Percentiles rank a stretch among this genome's conserved stretches.
phyloP scores from a whole-genome alignment of 2,888 invertebrate genomes.

The Dryobotodes eremita region DNA sequence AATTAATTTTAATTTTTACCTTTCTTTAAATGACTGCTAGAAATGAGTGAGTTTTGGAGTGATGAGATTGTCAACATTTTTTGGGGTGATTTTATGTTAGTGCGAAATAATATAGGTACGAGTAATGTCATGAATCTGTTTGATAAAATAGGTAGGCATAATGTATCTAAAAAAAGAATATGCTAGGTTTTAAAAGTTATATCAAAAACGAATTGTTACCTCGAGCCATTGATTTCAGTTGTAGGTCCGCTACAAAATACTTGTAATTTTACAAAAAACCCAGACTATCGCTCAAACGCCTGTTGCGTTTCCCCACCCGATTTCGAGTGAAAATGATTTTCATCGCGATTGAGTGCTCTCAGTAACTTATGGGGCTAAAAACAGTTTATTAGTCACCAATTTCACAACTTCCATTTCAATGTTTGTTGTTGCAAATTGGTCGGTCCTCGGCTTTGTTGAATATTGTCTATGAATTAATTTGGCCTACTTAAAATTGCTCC shows the following conservation, averaged over 20 bases:
- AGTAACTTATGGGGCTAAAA: constrained; percentile 76
- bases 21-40: neutral
- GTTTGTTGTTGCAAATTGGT: constrained; percentile 75
- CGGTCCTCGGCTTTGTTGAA: constrained; percentile 67
- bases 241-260: neutral
- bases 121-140: neutral
- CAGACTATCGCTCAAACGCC: constrained; percentile 36
- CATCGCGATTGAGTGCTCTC: constrained; percentile 73
- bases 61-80: neutral
- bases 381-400: constrained; percentile 78
- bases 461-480: constrained; percentile 70
- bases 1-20: constrained; percentile 55
- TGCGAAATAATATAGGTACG: neutral
- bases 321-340: constrained; percentile 79
- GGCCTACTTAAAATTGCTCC: constrained; percentile 39
- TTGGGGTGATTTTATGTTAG: neutral
- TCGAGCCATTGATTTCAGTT: neutral
- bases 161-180: too few species aligned
- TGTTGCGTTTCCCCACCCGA: constrained; percentile 57
- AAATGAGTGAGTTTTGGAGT: constrained; percentile 12
- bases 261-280: neutral
- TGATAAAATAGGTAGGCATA: too few species aligned
- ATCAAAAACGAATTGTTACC: neutral
- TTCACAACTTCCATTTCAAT: constrained; percentile 75
- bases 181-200: too few species aligned